A percentile compares a stretch with the other conserved stretches of the same genome.
Evolutionary conservation across 1,140 invertebrate genomes (phyloP).

Genomic region (Sycobia sp.): DNA sequence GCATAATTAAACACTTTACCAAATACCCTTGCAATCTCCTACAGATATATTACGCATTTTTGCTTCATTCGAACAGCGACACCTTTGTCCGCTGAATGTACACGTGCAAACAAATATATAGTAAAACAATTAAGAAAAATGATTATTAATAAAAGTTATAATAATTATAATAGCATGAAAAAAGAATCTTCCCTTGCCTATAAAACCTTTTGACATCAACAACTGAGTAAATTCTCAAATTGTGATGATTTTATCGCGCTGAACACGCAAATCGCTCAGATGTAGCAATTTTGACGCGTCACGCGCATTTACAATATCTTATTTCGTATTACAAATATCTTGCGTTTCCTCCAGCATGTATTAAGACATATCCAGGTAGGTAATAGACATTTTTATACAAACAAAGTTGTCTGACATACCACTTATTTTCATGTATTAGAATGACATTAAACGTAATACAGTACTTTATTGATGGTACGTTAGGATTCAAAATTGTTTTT

Average conservation of each 20-base stretch:
- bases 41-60: conserved; percentile 29
- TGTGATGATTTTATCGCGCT: background rate
- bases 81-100: conserved; percentile 43
- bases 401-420: conserved; percentile 4
- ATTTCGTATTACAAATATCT: background rate
- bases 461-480: conserved; percentile 19
- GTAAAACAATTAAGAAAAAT: conserved; percentile 43
- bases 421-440: conserved; percentile 6
- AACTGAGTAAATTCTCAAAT: background rate
- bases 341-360: background rate
- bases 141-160: conserved; percentile 31
- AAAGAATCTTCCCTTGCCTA: conserved; percentile 31
- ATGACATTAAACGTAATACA: conserved; percentile 15
- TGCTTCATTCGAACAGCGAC: conserved; percentile 21
- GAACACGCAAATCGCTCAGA: background rate
- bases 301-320: conserved; percentile 3
- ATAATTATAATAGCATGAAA: conserved; percentile 37
- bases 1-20: conserved; percentile 20
- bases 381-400: conserved; percentile 23
- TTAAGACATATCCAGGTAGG: conserved; percentile 13
- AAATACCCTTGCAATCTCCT: conserved; percentile 23
- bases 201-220: conserved; percentile 4
- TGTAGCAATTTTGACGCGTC: background rate
- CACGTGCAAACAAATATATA: conserved; percentile 45
- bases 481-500: conserved; percentile 16